phyloP scores from a whole-genome alignment of 2,888 invertebrate genomes.

The Stenoptilia bipunctidactyla region DNA sequence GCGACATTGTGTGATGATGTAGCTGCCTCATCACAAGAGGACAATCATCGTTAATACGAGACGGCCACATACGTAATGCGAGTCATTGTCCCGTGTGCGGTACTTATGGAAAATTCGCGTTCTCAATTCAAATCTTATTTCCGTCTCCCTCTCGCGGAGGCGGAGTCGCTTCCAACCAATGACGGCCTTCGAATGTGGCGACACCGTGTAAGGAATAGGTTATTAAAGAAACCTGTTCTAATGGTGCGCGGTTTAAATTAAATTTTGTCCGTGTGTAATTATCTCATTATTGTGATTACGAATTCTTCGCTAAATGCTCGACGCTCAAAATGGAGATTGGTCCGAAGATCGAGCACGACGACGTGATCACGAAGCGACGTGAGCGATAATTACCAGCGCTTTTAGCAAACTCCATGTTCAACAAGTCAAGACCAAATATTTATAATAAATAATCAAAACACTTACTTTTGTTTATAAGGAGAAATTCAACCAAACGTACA shows the following conservation, averaged over 20 bases:
- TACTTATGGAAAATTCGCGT: constrained; percentile 72
- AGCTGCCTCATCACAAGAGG: constrained; percentile 67
- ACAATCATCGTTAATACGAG: constrained; percentile 69
- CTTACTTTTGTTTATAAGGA: background rate
- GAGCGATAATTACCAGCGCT: constrained; percentile 26
- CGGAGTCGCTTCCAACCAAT: constrained; percentile 68
- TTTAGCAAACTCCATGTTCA: background rate
- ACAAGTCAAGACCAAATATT: background rate
- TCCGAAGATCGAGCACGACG: constrained; percentile 37
- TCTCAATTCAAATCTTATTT: constrained; percentile 69
- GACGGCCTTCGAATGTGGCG: constrained; percentile 61
- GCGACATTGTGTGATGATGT: constrained; percentile 67
- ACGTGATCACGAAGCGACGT: constrained; percentile 36
- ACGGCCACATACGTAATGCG: constrained; percentile 70
- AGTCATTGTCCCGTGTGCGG: constrained; percentile 70
- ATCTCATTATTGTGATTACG: constrained; percentile 71
- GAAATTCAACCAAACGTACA: constrained; percentile 37
- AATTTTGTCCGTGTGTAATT: constrained; percentile 71
- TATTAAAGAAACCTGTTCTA: constrained; percentile 72
- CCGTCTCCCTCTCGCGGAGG: constrained; percentile 68
- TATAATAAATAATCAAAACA: background rate
- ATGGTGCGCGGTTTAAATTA: constrained; percentile 71
- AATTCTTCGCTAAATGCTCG: constrained; percentile 66
- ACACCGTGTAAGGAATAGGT: constrained; percentile 70
- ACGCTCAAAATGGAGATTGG: constrained; percentile 59